Base-by-base conservation (phyloP, 2,888 invertebrate genomes). In the Osedax fenrisi region DNA sequence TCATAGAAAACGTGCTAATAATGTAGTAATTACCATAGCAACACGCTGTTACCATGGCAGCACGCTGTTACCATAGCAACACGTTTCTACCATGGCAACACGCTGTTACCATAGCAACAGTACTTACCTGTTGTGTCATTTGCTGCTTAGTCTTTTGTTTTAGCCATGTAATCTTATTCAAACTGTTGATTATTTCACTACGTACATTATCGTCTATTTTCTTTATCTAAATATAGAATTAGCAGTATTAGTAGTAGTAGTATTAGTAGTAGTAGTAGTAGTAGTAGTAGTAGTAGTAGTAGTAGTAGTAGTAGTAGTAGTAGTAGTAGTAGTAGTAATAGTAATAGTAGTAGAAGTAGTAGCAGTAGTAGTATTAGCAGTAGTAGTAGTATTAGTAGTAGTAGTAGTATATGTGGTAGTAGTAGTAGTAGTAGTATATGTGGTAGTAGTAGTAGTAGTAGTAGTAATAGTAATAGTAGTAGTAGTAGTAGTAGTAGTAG, bases 81-180 rank as follows among this genome's bases (percentile, higher is more conserved):
- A n/a, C n/a, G n/a, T n/a, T n/a, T n/a, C n/a, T n/a, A n/a, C n/a
- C n/a, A n/a, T n/a, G n/a, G n/a, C n/a, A n/a, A n/a, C n/a, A n/a
- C n/a, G n/a, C n/a, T n/a, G n/a, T n/a, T n/a, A n/a, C n/a, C n/a
- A n/a, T n/a, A n/a, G n/a, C n/a, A n/a, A n/a, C n/a, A n/a, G n/a
- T n/a, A n/a, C n/a, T n/a, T n/a, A n/a, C n/a, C n/a, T n/a, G n/a
- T n/a, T n/a, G n/a, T n/a, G n/a, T n/a, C n/a, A n/a, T n/a, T n/a
- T n/a, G n/a, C 3, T 80, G 80, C 74, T 83, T 78, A 75, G 64
- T 83, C 26, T 80, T 80, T 75, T 83, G 83, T 21, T 70, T 79
- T 24, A 80, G 81, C 70, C 83, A 82, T 0, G 77, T 80, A 24
- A 79, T 80, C 80, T 83, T 83, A n/a, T 13, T 13, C 64, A 21